These are phyloP conservation scores for Lycodopsis pacificus DNA, from an alignment of 2,797 vertebrate genomes.

Conservation along the genomic window DNA sequence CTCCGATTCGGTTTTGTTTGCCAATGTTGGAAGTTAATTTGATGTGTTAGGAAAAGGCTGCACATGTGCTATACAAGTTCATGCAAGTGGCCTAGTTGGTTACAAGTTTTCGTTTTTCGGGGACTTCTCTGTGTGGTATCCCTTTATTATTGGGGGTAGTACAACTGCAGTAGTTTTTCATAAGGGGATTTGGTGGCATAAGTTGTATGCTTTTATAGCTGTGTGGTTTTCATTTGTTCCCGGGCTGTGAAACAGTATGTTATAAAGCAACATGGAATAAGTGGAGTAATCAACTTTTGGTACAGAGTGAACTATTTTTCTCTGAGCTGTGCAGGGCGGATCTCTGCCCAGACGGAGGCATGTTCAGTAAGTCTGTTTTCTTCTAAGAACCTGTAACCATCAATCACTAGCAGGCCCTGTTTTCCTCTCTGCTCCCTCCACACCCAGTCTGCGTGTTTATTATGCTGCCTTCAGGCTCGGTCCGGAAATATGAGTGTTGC, in stretches of 20 bases:
- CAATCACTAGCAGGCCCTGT: constrained; percentile 83
- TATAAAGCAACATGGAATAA: constrained; percentile 26
- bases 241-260: constrained; percentile 35
- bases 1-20: constrained; percentile 19
- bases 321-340: constrained; percentile 58
- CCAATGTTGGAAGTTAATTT: constrained; percentile 12
- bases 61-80: neutral
- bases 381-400: constrained; percentile 86
- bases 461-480: constrained; percentile 55
- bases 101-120: neutral
- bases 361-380: constrained; percentile 86
- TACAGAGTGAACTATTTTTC: constrained; percentile 66
- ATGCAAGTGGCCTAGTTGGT: neutral
- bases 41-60: constrained; percentile 8
- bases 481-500: constrained; percentile 19
- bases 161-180: constrained; percentile 7
- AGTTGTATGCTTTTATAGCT: constrained; percentile 29
- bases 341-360: constrained; percentile 69
- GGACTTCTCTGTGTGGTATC: neutral
- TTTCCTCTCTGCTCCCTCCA: constrained; percentile 68
- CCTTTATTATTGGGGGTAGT: neutral
- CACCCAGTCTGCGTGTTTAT: constrained; percentile 83
- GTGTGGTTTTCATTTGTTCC: constrained; percentile 34
- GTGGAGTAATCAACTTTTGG: constrained; percentile 61
- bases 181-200: constrained; percentile 17